Base-by-base conservation (phyloP, 2,888 invertebrate species). In the Nematopogon swammerdamellus region DNA sequence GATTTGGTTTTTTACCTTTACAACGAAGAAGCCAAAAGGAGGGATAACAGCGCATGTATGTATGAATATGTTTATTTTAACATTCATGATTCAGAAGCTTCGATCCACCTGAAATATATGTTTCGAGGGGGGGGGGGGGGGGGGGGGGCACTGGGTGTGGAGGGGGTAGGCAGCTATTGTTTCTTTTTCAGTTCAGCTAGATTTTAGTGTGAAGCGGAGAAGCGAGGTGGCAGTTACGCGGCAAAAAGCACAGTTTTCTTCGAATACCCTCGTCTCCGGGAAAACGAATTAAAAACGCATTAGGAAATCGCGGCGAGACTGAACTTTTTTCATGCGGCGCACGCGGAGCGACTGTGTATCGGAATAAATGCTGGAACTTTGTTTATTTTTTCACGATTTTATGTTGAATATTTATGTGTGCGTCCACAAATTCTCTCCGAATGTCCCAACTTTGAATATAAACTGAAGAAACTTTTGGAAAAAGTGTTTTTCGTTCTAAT, bases 281-380 rank as follows among this genome's bases (percentile, higher is more conserved):
- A 73, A 70, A 73, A 67, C 69, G 71, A 77, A 77, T 77, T 77
- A 79, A 77, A 77, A 75, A 75, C 75, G 70, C 77, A 79, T 79
- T 77, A 77, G 74, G 74, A 71, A 76, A 76, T 77, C 71, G 74
- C 69, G 72, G 70, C 69, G 69, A 71, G 68, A 66, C 72, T 67
- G 74, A 50, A 75, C 73, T 77, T 79, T 73, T 68, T 49, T 72
- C 73, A 72, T n/a, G 72, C 67, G 70, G 69, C 67, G 4, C 64
- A 70, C 69, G 62, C 71, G 61, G 65, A 69, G 68, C 68, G 67
- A 66, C 69, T 68, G 69, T 76, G 75, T 77, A 77, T 79, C 73
- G 72, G 71, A 74, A 76, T 75, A 76, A 79, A 79, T 76, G 75
- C 71, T 19, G 19, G 45, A 19, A 45, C 17, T 19, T 44, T 66